These are phyloP conservation scores for Mimachlamys varia DNA, from an alignment of 2,888 invertebrate species.

Conservation along the genomic window DNA sequence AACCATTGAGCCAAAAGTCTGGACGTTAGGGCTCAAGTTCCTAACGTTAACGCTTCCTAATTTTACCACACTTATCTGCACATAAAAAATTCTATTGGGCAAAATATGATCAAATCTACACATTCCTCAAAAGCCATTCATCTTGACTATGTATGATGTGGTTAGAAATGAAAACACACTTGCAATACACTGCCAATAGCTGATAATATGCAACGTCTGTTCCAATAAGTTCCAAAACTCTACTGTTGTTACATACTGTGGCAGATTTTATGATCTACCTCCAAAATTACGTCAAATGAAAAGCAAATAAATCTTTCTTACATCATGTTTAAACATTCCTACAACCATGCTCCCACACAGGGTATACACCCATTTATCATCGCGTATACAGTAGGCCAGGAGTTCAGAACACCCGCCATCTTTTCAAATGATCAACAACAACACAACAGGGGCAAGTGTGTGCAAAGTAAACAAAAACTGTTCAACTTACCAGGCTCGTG, in stretches of 20 bases:
- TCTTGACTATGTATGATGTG: too few species aligned
- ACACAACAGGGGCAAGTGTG: not conserved
- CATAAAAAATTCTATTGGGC: too few species aligned
- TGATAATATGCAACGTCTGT: too few species aligned
- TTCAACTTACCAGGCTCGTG: slow-evolving; percentile 53
- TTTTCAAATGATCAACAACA: slow-evolving; percentile 32
- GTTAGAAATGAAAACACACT: too few species aligned
- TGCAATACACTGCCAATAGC: too few species aligned
- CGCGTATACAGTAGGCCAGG: not conserved
- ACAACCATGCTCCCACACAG: not conserved
- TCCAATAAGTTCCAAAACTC: not conserved
- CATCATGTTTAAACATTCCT: not conserved
- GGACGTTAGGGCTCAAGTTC: too few species aligned
- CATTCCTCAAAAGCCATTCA: too few species aligned
- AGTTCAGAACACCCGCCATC: slow-evolving; percentile 34
- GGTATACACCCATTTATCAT: not conserved
- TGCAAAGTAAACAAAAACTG: not conserved
- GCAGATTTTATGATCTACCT: not conserved
- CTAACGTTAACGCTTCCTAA: too few species aligned
- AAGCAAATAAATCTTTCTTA: not conserved
- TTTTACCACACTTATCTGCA: too few species aligned
- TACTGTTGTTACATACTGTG: too few species aligned
- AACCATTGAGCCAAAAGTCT: too few species aligned
- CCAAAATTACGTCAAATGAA: not conserved
- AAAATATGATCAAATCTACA: too few species aligned